These are phyloP conservation scores for Phycodurus eques DNA, from an alignment of 2,113 vertebrate species.

Conservation along the genomic window DNA sequence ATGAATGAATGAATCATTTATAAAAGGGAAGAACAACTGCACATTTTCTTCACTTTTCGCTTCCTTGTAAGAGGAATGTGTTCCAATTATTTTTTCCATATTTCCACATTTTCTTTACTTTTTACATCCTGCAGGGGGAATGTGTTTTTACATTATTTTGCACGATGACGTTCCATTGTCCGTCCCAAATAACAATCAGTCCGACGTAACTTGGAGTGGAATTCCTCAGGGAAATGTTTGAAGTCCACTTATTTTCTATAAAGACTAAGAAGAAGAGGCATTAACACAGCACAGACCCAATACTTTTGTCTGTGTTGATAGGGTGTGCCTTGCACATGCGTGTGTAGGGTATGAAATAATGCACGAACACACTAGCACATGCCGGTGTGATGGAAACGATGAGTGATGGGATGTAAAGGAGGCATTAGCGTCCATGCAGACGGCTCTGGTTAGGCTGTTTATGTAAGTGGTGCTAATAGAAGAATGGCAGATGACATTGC, in stretches of 20 bases:
- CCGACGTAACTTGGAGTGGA: background rate
- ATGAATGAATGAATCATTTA: no score
- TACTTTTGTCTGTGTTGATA: background rate
- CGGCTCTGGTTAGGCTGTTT: conserved; percentile 48
- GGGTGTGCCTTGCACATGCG: background rate
- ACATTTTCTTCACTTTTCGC: no score
- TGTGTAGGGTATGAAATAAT: background rate
- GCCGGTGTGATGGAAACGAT: conserved; percentile 4
- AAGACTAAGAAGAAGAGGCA: no score
- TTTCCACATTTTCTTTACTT: no score
- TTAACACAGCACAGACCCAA: background rate
- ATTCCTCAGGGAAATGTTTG: background rate
- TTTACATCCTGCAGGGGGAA: no score
- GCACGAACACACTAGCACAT: background rate
- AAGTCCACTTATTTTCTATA: background rate
- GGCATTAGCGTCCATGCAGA: conserved; percentile 52
- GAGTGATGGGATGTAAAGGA: conserved; percentile 38
- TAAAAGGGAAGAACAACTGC: no score
- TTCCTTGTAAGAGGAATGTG: no score
- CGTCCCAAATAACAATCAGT: background rate
- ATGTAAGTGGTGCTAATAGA: conserved; percentile 13
- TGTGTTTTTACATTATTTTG: background rate
- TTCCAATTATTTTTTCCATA: no score
- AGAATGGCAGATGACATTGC: conserved; percentile 52
- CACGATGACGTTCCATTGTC: background rate